Evolutionary conservation across 2,797 vertebrate species (phyloP), one percentile per base, ranked within the genome.

Genomic region (Uromys caudimaculatus): DNA sequence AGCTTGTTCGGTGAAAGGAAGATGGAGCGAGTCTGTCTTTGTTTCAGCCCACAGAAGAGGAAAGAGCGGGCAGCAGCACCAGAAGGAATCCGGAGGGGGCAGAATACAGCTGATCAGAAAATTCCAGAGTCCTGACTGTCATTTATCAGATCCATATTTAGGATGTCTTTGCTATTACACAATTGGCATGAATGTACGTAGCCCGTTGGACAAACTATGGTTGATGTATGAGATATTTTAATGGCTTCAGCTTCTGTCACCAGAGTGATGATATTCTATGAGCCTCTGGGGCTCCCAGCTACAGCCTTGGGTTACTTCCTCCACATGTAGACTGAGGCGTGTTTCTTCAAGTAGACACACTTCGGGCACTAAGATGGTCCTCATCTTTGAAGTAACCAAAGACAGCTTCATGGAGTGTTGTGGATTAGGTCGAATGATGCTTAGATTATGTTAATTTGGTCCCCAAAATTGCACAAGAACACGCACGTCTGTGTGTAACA

Each of bases 11-110:
- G 69, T 24, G 95, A 97, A 94, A 78, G 91, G 75, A 86, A 75
- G n/a, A 4, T 52, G 52, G 94, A 67, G 60, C 0, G 50, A 56
- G 19, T 11, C 12, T 89, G 50, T 41, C 98, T 96, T 92, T 95
- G 89, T 96, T 90, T 54, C 24, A 3, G 52, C 50, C 27, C n/a
- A 27, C 0, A 0, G n/a, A 75, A 38, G 77, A 85, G 67, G 85
- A 19, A 69, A 67, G 86, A 77, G 56, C 14, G 3, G 23, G 29
- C 44, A 41, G 79, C 69, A 35, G 86, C 88, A 16, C 9, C 10
- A 24, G 82, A 64, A 69, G 81, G 79, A 44, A 38, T 35, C 3
- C 0, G 4, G 78, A 71, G 32, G 24, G 50, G 29, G 10, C 29
- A 44, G 69, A 47, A 67, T 1, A 77, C 29, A 69, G 29, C 82